Evolutionary conservation across 23 tunicate genomes (phyloP), one percentile per base, ranked within the genome.

Genomic region (Botrylloides violaceus): DNA sequence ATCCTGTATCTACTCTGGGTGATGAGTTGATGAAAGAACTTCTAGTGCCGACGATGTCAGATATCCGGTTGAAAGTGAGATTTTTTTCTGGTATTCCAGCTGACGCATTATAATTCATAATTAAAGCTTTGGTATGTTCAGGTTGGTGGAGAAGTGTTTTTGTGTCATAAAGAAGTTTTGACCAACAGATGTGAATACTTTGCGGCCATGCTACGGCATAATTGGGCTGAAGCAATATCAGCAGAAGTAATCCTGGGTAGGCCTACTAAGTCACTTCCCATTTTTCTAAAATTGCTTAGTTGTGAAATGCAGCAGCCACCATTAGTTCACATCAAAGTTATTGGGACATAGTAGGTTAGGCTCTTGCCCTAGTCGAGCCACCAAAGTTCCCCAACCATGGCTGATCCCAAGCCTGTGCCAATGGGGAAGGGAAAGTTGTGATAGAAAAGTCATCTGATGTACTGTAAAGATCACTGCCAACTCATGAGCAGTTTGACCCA

Each of bases 151-250:
- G 74, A 68, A 68, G 1, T 1, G n/a, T 68, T 68, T 68, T 36
- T 68, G 19, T 68, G 74, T 28, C 74, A 68, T 3, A 39, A 43
- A 37, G 56, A 39, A 68, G 58, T 68, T 68, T 43, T 68, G 58
- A 37, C 25, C 9, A 4, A 39, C 4, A 21, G 74, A 43, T 37
- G 74, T 43, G 57, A 37, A n/a, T 68, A 68, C 37, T 68, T 68
- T 26, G 4, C 21, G 21, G 74, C 58, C 7, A 68, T 68, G 74
- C 37, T 68, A 19, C 70, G 29, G 29, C 20, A 29, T 9, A 3
- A 31, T 27, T 63, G 70, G 70, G 3, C 70, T 29, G 70, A 31
- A 33, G 29, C 26, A 29, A 4, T 27, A 4, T 29, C 70, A 3
- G 33, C 26, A 12, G 70, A 63, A 31, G 29, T 63, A 63, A 28